phyloP scores from a whole-genome alignment of 1,140 invertebrate species.

The Tetramorium simillimum region DNA sequence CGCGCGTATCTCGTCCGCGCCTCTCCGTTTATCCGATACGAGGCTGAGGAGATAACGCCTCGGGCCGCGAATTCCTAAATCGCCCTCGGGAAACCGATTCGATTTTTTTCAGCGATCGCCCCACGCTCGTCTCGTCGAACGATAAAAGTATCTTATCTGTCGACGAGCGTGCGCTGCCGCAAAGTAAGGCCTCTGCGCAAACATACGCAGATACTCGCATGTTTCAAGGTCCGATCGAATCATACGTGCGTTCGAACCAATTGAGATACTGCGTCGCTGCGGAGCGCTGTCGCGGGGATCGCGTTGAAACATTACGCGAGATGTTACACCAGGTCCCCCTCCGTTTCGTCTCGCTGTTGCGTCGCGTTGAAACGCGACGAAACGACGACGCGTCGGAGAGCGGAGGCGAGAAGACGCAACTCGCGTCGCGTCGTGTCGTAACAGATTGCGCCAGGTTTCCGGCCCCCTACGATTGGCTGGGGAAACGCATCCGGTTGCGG shows the following conservation, averaged over 20 bases:
- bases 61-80: not conserved
- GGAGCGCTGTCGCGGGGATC: no score
- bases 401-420: constrained; percentile 31
- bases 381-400: not conserved
- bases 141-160: constrained; percentile 35
- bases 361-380: not conserved
- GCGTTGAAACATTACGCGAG: no score
- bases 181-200: not conserved
- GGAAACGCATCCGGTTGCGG: constrained; percentile 44
- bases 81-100: not conserved
- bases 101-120: not conserved
- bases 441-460: constrained; percentile 71
- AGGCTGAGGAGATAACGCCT: not conserved
- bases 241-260: not conserved
- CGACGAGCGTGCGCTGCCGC: not conserved
- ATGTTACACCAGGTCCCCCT: no score
- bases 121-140: not conserved
- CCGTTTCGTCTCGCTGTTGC: not conserved
- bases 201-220: not conserved
- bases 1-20: no score
- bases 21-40: not conserved
- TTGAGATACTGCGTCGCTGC: constrained; percentile 19
- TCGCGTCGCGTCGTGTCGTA: constrained; percentile 55
- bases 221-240: constrained; percentile 46
- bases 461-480: constrained; percentile 68